These are phyloP conservation scores for Caprella mutica DNA, from an alignment of 2,888 invertebrate genomes.

Conservation along the genomic window DNA sequence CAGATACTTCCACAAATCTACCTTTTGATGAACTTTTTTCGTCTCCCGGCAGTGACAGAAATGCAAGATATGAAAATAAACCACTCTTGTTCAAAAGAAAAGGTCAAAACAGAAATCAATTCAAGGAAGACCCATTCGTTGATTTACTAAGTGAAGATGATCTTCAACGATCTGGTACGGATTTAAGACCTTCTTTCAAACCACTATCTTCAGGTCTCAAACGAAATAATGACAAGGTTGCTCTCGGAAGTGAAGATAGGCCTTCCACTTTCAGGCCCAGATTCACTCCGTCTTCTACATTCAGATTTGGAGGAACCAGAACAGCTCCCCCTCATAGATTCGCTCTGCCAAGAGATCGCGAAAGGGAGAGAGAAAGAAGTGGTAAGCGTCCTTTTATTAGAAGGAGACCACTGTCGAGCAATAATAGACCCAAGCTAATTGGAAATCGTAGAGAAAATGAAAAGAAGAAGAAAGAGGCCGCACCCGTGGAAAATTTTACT, in stretches of 20 bases:
- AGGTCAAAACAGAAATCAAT: neutral
- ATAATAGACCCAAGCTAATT: slow-evolving; percentile 10
- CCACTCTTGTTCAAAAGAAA: slow-evolving; percentile 13
- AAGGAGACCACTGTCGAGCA: neutral
- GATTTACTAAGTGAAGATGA: slow-evolving; percentile 26
- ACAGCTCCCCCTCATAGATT: neutral
- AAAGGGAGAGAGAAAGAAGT: too few relatives aligned
- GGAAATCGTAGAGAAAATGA: neutral
- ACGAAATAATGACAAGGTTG: slow-evolving; percentile 7
- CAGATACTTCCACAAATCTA: slow-evolving; percentile 36
- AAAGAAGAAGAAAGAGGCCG: neutral
- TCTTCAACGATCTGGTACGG: slow-evolving; percentile 24
- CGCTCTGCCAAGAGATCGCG: neutral
- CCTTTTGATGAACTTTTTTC: slow-evolving; percentile 48
- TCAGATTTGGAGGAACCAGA: slow-evolving; percentile 5
- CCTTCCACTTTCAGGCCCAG: slow-evolving; percentile 21
- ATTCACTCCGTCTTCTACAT: slow-evolving; percentile 17
- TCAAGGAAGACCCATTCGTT: slow-evolving; percentile 22
- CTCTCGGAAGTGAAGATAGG: neutral
- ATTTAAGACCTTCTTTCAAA: slow-evolving; percentile 25
- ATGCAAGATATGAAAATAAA: slow-evolving; percentile 12
- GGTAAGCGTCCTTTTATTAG: slow-evolving; percentile 1
- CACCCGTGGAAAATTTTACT: neutral
- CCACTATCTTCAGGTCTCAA: slow-evolving; percentile 7
- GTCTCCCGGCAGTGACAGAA: neutral